These are phyloP conservation scores for Arrhopalites spinosus DNA, from an alignment of 2,888 invertebrate genomes.

Conservation along the genomic window DNA sequence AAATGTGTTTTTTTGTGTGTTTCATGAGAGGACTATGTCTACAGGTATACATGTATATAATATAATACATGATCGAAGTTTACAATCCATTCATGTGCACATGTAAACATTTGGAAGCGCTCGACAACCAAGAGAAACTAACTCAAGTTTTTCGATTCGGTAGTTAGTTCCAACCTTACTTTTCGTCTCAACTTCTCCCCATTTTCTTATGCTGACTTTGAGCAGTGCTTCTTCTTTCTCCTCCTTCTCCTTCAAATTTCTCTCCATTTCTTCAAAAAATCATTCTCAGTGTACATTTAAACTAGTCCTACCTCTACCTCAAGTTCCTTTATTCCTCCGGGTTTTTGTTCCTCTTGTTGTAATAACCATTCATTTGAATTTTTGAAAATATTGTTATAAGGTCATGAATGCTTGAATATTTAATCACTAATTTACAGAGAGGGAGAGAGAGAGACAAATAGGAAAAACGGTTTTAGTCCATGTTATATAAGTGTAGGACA, in stretches of 20 bases:
- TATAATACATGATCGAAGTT: constrained; percentile 14
- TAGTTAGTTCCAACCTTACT: constrained; percentile 17
- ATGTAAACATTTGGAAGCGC: constrained; percentile 18
- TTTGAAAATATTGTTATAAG: too few species aligned
- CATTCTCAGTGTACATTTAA: too few species aligned
- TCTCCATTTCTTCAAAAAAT: not conserved
- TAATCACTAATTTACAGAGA: too few species aligned
- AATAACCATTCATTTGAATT: too few species aligned
- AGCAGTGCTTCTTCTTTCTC: not conserved
- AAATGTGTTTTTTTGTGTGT: not conserved
- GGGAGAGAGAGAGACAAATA: too few species aligned
- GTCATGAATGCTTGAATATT: too few species aligned
- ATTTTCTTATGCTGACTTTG: constrained; percentile 2
- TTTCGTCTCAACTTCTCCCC: constrained; percentile 3
- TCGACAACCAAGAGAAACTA: not conserved
- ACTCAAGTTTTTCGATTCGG: constrained; percentile 14
- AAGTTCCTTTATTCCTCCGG: too few species aligned
- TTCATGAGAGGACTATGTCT: constrained; percentile 11
- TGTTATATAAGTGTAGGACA: too few species aligned
- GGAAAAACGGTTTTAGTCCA: too few species aligned
- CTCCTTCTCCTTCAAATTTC: not conserved
- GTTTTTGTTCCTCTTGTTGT: too few species aligned
- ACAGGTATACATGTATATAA: not conserved
- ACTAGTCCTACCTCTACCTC: too few species aligned
- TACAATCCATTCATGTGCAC: constrained; percentile 16